These are phyloP conservation scores for Oreortyx pictus DNA, from an alignment of 2,797 vertebrate genomes.

Conservation along the genomic window DNA sequence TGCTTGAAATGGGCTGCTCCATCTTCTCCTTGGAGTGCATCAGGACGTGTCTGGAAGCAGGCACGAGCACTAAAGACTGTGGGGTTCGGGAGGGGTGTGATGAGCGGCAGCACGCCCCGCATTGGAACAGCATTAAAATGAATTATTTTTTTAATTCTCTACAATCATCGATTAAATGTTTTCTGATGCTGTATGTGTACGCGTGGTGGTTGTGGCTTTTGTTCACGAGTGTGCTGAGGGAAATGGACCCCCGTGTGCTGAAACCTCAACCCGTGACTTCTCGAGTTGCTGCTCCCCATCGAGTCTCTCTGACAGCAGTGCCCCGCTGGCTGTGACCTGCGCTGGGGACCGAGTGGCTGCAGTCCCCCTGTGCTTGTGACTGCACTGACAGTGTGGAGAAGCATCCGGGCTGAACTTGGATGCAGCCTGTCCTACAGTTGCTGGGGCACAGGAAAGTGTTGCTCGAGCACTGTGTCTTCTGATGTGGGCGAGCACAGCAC, in stretches of 20 bases:
- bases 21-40: background rate
- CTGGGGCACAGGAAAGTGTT: background rate
- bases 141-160: constrained; percentile 45
- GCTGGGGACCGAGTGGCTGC: background rate
- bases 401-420: background rate
- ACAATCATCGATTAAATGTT: background rate
- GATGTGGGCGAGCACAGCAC: background rate
- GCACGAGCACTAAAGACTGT: background rate
- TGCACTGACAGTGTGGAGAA: background rate
- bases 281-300: background rate
- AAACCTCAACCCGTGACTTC: background rate
- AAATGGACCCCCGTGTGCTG: background rate
- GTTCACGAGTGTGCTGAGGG: background rate
- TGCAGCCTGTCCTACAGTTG: background rate
- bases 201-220: background rate
- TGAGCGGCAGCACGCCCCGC: too few species aligned
- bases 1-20: background rate
- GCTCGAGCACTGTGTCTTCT: background rate
- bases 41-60: background rate
- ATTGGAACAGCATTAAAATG: background rate
- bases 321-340: background rate
- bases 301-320: background rate
- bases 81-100: background rate
- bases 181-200: background rate
- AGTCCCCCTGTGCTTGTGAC: accelerated